phyloP scores from a whole-genome alignment of 1,140 invertebrate species.

The Heliconius congener region DNA sequence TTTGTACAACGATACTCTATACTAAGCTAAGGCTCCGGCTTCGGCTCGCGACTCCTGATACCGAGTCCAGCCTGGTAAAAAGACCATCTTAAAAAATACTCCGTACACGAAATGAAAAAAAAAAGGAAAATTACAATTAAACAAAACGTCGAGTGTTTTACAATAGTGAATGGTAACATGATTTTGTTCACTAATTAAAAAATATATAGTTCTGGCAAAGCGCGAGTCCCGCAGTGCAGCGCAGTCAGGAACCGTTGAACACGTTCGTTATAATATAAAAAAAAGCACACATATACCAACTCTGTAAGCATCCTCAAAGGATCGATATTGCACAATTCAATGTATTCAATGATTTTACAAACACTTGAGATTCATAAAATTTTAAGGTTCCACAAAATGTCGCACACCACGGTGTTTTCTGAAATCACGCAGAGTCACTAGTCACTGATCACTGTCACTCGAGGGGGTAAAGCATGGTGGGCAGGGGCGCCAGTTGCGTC shows the following conservation, averaged over 20 bases:
- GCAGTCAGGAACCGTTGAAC: constrained; percentile 41
- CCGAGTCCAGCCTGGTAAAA: constrained; percentile 44
- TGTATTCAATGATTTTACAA: constrained; percentile 44
- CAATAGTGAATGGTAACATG: constrained; percentile 76
- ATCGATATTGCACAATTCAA: constrained; percentile 50
- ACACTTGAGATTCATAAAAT: constrained; percentile 58
- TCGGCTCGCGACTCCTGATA: constrained; percentile 43
- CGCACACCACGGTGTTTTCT: neutral
- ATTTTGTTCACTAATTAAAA: constrained; percentile 75
- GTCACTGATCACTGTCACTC: constrained; percentile 22
- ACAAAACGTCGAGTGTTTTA: constrained; percentile 68
- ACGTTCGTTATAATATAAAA: constrained; percentile 30
- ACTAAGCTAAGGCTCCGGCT: constrained; percentile 73
- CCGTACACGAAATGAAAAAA: constrained; percentile 49
- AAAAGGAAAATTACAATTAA: constrained; percentile 63
- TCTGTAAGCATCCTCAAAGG: constrained; percentile 35
- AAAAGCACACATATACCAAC: constrained; percentile 42
- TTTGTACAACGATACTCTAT: constrained; percentile 78
- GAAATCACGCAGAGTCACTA: neutral
- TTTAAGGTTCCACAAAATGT: constrained; percentile 34
- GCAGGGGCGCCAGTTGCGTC: constrained; percentile 36
- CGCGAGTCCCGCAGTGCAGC: constrained; percentile 17
- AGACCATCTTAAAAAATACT: constrained; percentile 61
- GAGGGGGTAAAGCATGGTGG: constrained; percentile 27
- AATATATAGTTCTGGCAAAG: constrained; percentile 23